Evolutionary conservation across 2,113 vertebrate species (phyloP).

Genomic region (Hirundichthys speculiger): DNA sequence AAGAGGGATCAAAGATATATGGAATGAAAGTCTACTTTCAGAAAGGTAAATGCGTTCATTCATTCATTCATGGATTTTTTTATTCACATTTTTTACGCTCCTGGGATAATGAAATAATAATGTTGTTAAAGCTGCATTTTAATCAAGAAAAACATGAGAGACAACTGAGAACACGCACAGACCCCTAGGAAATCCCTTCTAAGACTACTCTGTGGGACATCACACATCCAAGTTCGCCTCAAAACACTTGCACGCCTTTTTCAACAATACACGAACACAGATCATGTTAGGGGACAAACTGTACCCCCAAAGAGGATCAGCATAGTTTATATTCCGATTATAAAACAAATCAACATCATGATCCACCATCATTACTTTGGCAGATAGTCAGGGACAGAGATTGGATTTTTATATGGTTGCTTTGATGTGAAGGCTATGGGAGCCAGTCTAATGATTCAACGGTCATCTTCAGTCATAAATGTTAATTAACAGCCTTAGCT

Average conservation of each 20-base stretch:
- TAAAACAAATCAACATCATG: constrained; percentile 58
- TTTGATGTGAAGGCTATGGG: constrained; percentile 50
- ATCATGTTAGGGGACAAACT: constrained; percentile 13
- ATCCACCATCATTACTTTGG: constrained; percentile 56
- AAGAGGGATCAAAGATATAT: too few relatives aligned
- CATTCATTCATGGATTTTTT: too few relatives aligned
- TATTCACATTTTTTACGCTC: too few relatives aligned
- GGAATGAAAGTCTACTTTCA: too few relatives aligned
- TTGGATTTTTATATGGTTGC: constrained; percentile 64
- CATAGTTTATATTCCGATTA: constrained; percentile 40
- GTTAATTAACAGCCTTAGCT: constrained; percentile 70
- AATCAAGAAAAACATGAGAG: neutral
- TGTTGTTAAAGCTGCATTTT: too few relatives aligned
- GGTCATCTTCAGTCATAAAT: constrained; percentile 70
- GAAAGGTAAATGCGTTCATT: too few relatives aligned
- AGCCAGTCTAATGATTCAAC: constrained; percentile 57
- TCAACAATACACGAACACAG: constrained; percentile 14
- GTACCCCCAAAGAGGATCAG: constrained; percentile 18
- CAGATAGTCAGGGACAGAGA: constrained; percentile 46
- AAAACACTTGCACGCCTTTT: neutral
- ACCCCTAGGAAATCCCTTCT: neutral
- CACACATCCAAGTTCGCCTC: neutral
- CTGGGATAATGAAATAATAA: too few relatives aligned
- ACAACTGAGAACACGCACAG: neutral
- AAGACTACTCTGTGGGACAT: neutral